Evolutionary conservation across 2,113 vertebrate genomes (phyloP), one percentile per base, ranked within the genome.

Genomic region (Drymodes brunneopygia): DNA sequence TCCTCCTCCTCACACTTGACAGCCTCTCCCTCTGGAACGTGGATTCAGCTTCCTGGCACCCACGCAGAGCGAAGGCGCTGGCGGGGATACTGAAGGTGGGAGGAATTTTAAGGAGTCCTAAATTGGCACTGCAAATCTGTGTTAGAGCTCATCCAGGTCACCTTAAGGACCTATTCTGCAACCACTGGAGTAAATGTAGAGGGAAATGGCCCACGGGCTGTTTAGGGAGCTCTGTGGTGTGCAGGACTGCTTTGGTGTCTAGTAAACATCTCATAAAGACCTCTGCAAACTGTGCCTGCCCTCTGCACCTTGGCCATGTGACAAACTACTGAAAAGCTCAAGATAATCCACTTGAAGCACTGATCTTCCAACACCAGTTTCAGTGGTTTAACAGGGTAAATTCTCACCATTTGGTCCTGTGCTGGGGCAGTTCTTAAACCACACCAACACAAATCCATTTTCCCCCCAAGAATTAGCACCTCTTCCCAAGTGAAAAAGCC

Each of bases 71-170:
- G 2, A 91, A 85, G 66, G 64, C 56, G n/a, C 54, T 25, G 47
- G 5, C 0, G 8, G 54, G 67, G 54, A 36, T 66, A 20, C 61
- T 64, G 64, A 70, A 86, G 51, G 90, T 86, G 86, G 88, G 90
- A 90, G 85, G 93, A 91, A 94, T 92, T 77, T 64, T 73, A 72
- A 88, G 57, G 36, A 85, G 81, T 20, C 78, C 73, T 80, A 31
- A 87, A 66, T 36, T 15, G 48, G 36, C 40, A 33, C 36, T 72
- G 69, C 25, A 71, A 62, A 87, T 36, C n/a, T 64, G 38, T 10
- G 4, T 57, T 54, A 67, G 54, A 62, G 35, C 33, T 61, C 74
- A 44, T 11, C 17, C 35, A 86, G 71, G 35, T 88, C 67, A 62
- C 29, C 54, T 45, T 18, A 50, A 12, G 71, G 50, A 50, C 19